These are phyloP conservation scores for Uria lomvia DNA, from an alignment of 2,113 vertebrate species.

Conservation along the genomic window DNA sequence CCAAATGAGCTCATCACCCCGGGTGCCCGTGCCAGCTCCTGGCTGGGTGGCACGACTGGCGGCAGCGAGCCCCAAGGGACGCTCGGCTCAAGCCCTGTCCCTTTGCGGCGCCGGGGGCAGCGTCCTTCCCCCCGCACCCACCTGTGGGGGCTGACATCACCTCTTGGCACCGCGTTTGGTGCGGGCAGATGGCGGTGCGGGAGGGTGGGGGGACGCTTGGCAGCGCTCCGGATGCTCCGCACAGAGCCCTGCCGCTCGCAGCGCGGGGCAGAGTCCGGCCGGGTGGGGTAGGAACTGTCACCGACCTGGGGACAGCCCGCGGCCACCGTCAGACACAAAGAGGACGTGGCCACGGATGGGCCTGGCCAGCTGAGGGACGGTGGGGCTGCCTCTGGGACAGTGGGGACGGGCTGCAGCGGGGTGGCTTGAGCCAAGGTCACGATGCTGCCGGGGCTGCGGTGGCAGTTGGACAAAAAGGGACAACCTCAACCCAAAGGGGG, in stretches of 20 bases:
- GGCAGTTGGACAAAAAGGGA: neutral
- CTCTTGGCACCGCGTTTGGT: neutral
- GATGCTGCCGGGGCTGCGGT: neutral
- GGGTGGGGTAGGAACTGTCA: neutral
- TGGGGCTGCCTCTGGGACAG: neutral
- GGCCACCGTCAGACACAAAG: fast-evolving
- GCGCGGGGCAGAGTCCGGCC: neutral
- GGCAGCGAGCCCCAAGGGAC: neutral
- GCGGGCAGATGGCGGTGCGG: conserved; percentile 34
- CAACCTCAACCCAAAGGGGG: neutral
- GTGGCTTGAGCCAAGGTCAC: neutral
- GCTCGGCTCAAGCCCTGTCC: neutral
- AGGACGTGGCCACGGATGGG: neutral
- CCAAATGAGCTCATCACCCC: neutral
- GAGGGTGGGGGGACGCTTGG: neutral
- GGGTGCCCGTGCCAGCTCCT: fast-evolving
- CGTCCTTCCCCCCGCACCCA: fast-evolving
- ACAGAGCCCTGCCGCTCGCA: fast-evolving
- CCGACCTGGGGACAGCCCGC: neutral
- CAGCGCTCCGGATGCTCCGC: neutral
- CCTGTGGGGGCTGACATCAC: conserved; percentile 5
- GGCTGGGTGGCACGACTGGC: fast-evolving
- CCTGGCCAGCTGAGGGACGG: neutral
- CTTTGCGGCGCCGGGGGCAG: neutral
- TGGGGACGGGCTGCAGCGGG: neutral